Percentiles rank a stretch among this genome's conserved stretches.
These are phyloP conservation scores for Meghimatium bilineatum DNA, from an alignment of 2,888 invertebrate species.

Conservation along the genomic window DNA sequence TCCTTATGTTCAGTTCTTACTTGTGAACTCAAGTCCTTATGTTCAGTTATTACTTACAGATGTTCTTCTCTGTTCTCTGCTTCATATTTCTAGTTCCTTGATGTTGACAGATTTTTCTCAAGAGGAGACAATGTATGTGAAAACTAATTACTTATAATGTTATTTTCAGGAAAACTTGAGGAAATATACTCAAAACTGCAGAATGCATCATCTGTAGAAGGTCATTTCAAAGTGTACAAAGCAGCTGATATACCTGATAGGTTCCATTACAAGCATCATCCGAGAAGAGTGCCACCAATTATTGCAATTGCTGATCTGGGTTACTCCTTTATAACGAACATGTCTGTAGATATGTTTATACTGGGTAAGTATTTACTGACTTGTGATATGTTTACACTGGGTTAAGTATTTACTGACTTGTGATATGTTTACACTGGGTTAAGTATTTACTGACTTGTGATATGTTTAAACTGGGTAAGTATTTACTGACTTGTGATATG, in stretches of 20 bases:
- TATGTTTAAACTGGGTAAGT: slow-evolving; percentile 34
- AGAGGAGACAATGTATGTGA: no score
- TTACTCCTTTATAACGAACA: slow-evolving; percentile 56
- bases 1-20: no score
- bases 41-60: no score
- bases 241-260: slow-evolving; percentile 72
- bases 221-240: slow-evolving; percentile 68
- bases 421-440: no score
- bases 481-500: not conserved
- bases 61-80: no score
- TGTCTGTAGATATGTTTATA: slow-evolving; percentile 1
- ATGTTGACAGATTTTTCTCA: not conserved
- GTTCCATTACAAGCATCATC: slow-evolving; percentile 72
- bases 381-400: not conserved
- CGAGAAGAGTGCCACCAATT: slow-evolving; percentile 68
- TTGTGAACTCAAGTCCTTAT: no score
- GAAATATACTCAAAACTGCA: slow-evolving; percentile 21
- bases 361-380: slow-evolving; percentile 9
- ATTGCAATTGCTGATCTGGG: slow-evolving; percentile 69
- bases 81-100: no score
- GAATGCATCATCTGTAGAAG: not conserved
- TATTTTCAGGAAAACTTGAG: slow-evolving; percentile 26
- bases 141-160: not conserved
- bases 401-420: no score
- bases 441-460: no score